A percentile compares a stretch with the other conserved stretches of the same genome.
These are phyloP conservation scores for Holothuria leucospilota DNA, from an alignment of 53 echinoderm and acorn worm species.

Conservation along the genomic window DNA sequence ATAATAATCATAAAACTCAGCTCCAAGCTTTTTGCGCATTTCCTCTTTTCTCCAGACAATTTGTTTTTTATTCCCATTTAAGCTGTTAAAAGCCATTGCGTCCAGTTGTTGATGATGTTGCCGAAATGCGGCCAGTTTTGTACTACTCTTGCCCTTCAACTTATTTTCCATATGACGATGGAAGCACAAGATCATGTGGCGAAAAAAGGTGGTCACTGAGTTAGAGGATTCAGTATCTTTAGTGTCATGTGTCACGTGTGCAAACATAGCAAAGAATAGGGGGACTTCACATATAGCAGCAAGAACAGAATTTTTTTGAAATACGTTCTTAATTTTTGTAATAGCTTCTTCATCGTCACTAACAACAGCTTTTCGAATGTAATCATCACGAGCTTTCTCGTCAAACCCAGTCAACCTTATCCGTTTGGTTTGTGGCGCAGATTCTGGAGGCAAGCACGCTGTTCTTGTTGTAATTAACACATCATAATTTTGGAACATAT, in stretches of 20 bases:
- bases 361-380: conserved; percentile 8
- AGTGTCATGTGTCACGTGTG: neutral
- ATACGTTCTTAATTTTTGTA: neutral
- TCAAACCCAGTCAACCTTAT: neutral
- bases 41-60: too few species aligned
- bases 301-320: neutral
- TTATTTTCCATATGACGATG: neutral
- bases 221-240: neutral
- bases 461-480: conserved; percentile 10
- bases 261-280: conserved; percentile 2
- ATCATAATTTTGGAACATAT: neutral
- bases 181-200: neutral
- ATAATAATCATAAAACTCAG: too few species aligned
- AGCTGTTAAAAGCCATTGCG: too few species aligned
- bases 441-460: neutral
- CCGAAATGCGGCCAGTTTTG: neutral
- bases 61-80: too few species aligned
- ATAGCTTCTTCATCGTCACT: neutral
- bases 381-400: neutral
- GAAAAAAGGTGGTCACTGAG: neutral
- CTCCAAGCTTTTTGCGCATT: too few species aligned
- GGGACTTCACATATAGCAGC: neutral
- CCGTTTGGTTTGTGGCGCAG: neutral
- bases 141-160: neutral
- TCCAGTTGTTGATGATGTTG: neutral